These are phyloP conservation scores for Samia ricini DNA, from an alignment of 1,140 invertebrate genomes.

Conservation along the genomic window DNA sequence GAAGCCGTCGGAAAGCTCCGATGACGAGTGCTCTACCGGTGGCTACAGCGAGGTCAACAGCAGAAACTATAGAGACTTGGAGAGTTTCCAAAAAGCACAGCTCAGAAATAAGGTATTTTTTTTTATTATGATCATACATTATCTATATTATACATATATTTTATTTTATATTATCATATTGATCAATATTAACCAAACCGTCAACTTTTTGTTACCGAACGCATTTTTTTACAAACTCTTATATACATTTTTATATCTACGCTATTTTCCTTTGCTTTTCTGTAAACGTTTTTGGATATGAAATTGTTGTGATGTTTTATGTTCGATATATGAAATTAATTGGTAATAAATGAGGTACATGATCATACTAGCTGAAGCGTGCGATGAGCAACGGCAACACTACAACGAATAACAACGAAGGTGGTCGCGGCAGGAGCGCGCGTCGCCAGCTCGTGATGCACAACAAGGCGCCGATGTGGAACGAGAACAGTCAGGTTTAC, in stretches of 20 bases:
- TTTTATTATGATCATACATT: too few species aligned
- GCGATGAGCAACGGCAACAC: slow-evolving; percentile 30
- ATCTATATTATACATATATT: slow-evolving; percentile 2
- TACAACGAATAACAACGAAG: neutral
- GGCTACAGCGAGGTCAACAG: slow-evolving; percentile 82
- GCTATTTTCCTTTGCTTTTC: too few species aligned
- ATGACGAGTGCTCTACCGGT: slow-evolving; percentile 86
- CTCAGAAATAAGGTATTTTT: slow-evolving; percentile 91
- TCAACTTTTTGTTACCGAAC: neutral
- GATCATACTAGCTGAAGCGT: slow-evolving; percentile 59
- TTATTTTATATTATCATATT: too few species aligned
- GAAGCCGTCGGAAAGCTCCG: slow-evolving; percentile 89
- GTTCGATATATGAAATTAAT: too few species aligned
- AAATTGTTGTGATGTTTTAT: too few species aligned
- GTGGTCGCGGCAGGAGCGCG: slow-evolving; percentile 10
- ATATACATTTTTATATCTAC: too few species aligned
- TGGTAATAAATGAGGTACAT: too few species aligned
- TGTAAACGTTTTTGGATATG: too few species aligned
- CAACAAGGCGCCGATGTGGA: slow-evolving; percentile 99
- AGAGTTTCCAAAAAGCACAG: slow-evolving; percentile 97
- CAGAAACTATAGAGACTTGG: slow-evolving; percentile 91
- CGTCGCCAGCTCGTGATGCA: slow-evolving; percentile 94
- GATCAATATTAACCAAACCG: too few species aligned
- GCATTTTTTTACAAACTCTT: too few species aligned
- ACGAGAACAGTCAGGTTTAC: slow-evolving; percentile 99